Percentiles rank a stretch among this genome's conserved stretches.
Evolutionary conservation across 2,888 invertebrate species (phyloP).

Genomic region (Pogonocherus hispidulus): DNA sequence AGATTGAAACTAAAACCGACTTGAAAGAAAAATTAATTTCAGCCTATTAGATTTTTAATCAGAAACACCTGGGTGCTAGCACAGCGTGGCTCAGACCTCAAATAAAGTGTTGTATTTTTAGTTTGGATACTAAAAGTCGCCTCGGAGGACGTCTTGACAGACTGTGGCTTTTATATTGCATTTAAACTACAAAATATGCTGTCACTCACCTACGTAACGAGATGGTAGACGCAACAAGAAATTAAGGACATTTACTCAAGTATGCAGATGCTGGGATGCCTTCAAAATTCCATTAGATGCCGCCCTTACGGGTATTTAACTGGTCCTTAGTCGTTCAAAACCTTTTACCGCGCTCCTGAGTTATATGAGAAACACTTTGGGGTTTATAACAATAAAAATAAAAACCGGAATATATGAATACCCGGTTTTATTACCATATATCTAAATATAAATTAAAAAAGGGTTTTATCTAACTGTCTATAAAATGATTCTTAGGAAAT

Average conservation of each 20-base stretch:
- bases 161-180: constrained; percentile 40
- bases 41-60: constrained; percentile 47
- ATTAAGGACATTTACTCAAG: constrained; percentile 35
- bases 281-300: constrained; percentile 10
- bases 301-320: not conserved
- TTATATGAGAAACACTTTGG: not conserved
- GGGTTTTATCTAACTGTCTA: no score
- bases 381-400: not conserved
- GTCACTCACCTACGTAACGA: constrained; percentile 49
- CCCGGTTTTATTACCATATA: no score
- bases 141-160: constrained; percentile 50
- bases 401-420: no score
- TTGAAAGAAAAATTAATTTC: constrained; percentile 25
- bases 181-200: constrained; percentile 50
- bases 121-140: constrained; percentile 43
- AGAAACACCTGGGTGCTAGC: constrained; percentile 49
- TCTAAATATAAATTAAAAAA: no score
- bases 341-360: not conserved
- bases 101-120: constrained; percentile 42
- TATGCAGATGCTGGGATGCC: constrained; percentile 30
- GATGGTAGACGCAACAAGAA: constrained; percentile 45
- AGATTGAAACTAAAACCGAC: constrained; percentile 16
- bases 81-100: constrained; percentile 7
- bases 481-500: no score
- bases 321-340: not conserved